Conservation (phyloP, 1,140 invertebrate species). For the Magallana angulata region DNA sequence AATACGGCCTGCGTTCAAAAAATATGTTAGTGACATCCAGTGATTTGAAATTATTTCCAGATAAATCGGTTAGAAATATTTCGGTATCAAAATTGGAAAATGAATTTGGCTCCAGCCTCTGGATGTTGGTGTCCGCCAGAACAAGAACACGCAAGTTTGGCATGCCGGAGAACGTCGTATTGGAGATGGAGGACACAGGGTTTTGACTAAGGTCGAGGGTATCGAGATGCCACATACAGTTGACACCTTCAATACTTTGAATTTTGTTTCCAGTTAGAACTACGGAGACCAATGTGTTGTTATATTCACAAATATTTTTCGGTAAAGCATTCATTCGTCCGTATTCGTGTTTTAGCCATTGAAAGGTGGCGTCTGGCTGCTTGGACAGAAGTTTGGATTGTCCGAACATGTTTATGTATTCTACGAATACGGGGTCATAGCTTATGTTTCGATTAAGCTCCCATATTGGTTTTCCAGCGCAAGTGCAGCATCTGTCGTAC, state of each 20-base stretch:
- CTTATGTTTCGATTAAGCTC: neutral
- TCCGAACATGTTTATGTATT: neutral
- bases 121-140: neutral
- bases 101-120: neutral
- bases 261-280: neutral
- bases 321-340: neutral
- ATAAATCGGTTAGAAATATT: neutral
- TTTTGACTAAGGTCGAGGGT: neutral
- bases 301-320: neutral
- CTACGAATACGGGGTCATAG: neutral
- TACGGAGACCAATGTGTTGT: neutral
- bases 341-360: neutral
- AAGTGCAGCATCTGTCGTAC: neutral
- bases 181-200: neutral
- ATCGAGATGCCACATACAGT: neutral
- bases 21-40: neutral
- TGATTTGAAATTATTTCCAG: neutral
- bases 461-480: neutral
- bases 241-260: conserved; percentile 19
- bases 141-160: neutral
- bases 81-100: neutral
- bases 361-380: neutral
- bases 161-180: neutral
- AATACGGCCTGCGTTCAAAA: neutral
- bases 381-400: neutral